A percentile compares a stretch with the other conserved stretches of the same genome.
phyloP scores from a whole-genome alignment of 2,113 vertebrate genomes.

The Sander vitreus region DNA sequence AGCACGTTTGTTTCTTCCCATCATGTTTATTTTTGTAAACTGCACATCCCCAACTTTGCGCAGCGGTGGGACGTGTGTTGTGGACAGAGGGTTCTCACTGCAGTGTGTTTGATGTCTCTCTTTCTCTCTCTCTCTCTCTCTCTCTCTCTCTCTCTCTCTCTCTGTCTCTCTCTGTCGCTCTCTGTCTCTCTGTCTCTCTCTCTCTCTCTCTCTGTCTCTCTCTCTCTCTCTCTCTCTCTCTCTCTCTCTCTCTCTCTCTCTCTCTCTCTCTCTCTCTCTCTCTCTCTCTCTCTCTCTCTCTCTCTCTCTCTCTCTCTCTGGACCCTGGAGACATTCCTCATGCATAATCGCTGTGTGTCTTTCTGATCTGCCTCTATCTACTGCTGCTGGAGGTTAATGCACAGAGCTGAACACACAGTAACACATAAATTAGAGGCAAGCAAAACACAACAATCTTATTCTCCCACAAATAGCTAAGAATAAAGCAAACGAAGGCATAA shows the following conservation, averaged over 20 bases:
- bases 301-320: constrained; percentile 40
- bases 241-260: constrained; percentile 42
- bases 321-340: constrained; percentile 78
- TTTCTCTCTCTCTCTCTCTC: constrained; percentile 29
- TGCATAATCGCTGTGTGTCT: constrained; percentile 79
- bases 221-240: constrained; percentile 24
- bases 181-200: too few relatives aligned
- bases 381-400: constrained; percentile 69
- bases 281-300: constrained; percentile 33
- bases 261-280: constrained; percentile 51
- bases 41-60: constrained; percentile 51
- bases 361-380: constrained; percentile 75
- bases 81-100: constrained; percentile 72
- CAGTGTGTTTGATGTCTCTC: constrained; percentile 68
- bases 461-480: constrained; percentile 29
- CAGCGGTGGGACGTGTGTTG: constrained; percentile 55
- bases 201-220: constrained; percentile 47
- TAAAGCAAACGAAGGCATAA: constrained; percentile 34
- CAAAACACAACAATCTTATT: constrained; percentile 40
- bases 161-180: constrained; percentile 40
- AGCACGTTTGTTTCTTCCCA: constrained; percentile 23
- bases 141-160: constrained; percentile 39
- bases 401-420: constrained; percentile 21
- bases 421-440: constrained; percentile 47
- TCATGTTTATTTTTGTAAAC: constrained; percentile 74